A percentile compares a stretch with the other conserved stretches of the same genome.
Evolutionary conservation across 2,888 invertebrate genomes (phyloP).

Genomic region (Aphrophora alni): DNA sequence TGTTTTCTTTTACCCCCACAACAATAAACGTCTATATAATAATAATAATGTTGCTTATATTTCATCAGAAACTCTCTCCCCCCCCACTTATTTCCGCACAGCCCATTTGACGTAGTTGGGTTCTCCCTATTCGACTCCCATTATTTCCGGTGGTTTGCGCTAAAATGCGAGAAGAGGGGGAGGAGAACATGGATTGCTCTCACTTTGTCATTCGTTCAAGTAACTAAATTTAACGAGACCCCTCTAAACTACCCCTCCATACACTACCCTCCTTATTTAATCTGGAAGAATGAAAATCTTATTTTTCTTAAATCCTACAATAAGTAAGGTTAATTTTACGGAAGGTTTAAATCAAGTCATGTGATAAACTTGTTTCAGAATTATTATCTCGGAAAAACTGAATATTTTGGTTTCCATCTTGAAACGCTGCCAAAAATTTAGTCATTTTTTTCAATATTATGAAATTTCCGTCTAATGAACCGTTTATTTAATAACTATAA

Average conservation of each 20-base stretch:
- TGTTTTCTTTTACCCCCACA: too few relatives aligned
- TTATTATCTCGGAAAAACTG: too few relatives aligned
- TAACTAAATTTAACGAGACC: background rate
- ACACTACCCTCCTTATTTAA: background rate
- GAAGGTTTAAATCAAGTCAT: too few relatives aligned
- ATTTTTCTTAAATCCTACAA: background rate
- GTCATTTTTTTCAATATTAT: too few relatives aligned
- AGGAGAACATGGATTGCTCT: background rate
- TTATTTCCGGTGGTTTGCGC: background rate
- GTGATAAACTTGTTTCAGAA: too few relatives aligned
- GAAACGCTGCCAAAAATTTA: too few relatives aligned
- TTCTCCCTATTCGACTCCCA: background rate
- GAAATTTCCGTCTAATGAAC: too few relatives aligned
- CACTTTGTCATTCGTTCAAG: constrained; percentile 6
- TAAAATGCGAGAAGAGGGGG: background rate
- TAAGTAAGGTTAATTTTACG: background rate
- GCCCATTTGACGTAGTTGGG: background rate
- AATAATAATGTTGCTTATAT: too few relatives aligned
- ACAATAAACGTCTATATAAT: too few relatives aligned
- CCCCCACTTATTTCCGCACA: background rate
- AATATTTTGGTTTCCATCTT: too few relatives aligned
- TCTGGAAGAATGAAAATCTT: background rate
- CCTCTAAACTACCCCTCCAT: background rate
- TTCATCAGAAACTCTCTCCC: too few relatives aligned
- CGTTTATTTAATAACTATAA: too few relatives aligned